Base-by-base conservation (phyloP, 2,113 vertebrate species). In the Marmota flaviventris region DNA sequence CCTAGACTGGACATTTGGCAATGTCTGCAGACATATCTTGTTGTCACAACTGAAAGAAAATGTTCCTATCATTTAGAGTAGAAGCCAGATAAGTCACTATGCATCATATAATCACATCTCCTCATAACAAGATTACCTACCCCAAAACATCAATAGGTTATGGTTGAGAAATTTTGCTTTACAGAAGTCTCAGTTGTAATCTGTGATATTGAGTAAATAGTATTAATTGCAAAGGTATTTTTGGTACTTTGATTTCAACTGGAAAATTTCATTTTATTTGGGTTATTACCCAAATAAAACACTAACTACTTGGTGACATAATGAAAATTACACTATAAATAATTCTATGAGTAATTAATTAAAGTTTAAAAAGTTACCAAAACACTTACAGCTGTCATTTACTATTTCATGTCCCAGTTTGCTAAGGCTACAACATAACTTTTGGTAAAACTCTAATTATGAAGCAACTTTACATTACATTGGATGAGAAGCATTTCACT, bases 281-380 rank as follows among this genome's bases (percentile, higher is more conserved):
- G 58, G 29, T 48, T 91, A 96, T 89, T 83, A 65, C 20, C 20
- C 95, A 84, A 45, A 24, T 53, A 39, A 97, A 95, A 93, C 70
- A 75, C 45, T 94, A 93, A 93, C 11, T 93, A 79, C 53, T 91
- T 90, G 86, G 61, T 95, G 72, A 95, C 88, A 89, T 91, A 95
- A 89, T 93, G 85, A 89, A 95, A 96, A 93, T 89, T 18, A 81
- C 84, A 32, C 29, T 96, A 75, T 86, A 61, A 94, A 93, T 89
- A 96, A 48, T 32, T 61, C 89, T 96, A 70, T 89, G 42, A 92
- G 84, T 78, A 39, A 90, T 93, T 98, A 96, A 96, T 92, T 73
- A 48, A 76, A 75, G 48, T 96, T 93, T 58, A 83, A 20, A 11
- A 72, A 91, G 37, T 96, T 79, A 89, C n/a, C 72, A 58, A 90